Conservation (phyloP, 2,113 vertebrate genomes). For the Brienomyrus brachyistius region DNA sequence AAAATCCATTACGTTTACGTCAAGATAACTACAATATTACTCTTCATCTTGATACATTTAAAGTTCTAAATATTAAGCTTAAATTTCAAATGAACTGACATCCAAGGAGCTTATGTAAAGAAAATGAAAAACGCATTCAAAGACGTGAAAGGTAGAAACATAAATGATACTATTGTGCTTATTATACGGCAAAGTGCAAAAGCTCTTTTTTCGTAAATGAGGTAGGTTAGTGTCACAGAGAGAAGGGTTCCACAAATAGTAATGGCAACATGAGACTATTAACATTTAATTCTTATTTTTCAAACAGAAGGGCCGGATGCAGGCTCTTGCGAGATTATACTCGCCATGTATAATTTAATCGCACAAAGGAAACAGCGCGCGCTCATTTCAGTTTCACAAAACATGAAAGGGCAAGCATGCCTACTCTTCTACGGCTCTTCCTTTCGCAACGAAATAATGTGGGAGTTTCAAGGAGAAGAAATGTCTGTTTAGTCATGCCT, state of each 20-base stretch:
- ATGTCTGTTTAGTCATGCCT: not conserved
- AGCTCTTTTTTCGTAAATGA: not conserved
- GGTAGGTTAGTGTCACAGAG: not conserved
- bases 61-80: not conserved
- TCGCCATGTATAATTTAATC: conserved; percentile 20
- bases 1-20: not conserved
- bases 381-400: conserved; percentile 6
- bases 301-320: not conserved
- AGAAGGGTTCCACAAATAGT: not conserved
- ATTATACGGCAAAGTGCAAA: not conserved
- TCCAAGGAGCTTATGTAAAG: not conserved
- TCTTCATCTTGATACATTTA: not conserved
- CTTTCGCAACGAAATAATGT: not conserved
- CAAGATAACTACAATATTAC: not conserved
- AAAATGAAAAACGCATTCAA: not conserved
- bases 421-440: not conserved
- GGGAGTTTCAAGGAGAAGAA: not conserved
- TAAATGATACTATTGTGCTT: not conserved
- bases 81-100: not conserved
- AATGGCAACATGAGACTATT: not conserved
- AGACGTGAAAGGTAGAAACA: not conserved
- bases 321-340: not conserved
- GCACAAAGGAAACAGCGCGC: not conserved
- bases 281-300: no score
- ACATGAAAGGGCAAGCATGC: not conserved